A percentile compares a stretch with the other conserved stretches of the same genome.
phyloP scores from a whole-genome alignment of 2,888 invertebrate genomes.

The Parnassius smintheus region DNA sequence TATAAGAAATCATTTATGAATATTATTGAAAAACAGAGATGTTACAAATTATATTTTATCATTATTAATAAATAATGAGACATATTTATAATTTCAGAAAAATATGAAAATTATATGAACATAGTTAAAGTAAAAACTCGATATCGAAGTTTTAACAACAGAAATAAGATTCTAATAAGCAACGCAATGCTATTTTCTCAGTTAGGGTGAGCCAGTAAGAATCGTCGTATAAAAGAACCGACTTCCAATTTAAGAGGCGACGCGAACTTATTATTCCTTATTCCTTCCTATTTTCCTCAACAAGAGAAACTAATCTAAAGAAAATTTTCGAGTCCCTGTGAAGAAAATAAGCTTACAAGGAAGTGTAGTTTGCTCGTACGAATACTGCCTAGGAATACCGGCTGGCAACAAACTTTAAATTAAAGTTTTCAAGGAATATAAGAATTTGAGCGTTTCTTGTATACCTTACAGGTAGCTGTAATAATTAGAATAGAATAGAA shows the following conservation, averaged over 20 bases:
- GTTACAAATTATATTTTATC: too few species aligned
- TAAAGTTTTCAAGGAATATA: constrained; percentile 70
- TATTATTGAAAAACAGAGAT: too few species aligned
- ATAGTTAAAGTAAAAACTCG: constrained; percentile 37
- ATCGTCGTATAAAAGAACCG: constrained; percentile 55
- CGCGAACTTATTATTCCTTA: constrained; percentile 73
- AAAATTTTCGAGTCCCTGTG: constrained; percentile 76
- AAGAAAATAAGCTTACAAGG: constrained; percentile 79
- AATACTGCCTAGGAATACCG: constrained; percentile 59
- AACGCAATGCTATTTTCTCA: constrained; percentile 40
- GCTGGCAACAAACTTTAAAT: constrained; percentile 73
- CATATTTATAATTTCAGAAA: too few species aligned
- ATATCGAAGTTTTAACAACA: constrained; percentile 52
- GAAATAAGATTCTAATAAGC: constrained; percentile 54
- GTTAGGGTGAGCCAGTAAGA: constrained; percentile 41
- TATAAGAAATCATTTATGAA: too few species aligned
- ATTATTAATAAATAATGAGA: too few species aligned
- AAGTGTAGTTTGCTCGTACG: constrained; percentile 74
- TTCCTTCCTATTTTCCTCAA: constrained; percentile 73
- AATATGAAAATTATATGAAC: too few species aligned
- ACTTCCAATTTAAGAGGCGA: constrained; percentile 70
- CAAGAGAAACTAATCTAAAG: constrained; percentile 81
- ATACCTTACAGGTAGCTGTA: constrained; percentile 30
- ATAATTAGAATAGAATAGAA: too few species aligned
- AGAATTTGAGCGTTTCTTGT: constrained; percentile 45